phyloP scores from a whole-genome alignment of 2,888 invertebrate genomes.

The Salpingus planirostris region DNA sequence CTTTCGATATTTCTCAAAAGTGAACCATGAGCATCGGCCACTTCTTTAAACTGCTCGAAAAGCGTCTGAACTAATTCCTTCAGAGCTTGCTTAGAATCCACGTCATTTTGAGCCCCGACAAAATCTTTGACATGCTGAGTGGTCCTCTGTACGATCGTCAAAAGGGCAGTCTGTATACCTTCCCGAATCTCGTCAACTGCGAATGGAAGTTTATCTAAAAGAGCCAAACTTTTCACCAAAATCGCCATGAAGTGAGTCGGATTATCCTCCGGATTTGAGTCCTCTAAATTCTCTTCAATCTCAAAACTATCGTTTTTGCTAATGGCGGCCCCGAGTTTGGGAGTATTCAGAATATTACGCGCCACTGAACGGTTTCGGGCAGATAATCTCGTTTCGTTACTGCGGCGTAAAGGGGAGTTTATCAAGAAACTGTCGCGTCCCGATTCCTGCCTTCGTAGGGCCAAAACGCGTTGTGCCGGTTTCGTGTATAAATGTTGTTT shows the following conservation, averaged over 20 bases:
- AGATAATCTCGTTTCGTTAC: conserved; percentile 49
- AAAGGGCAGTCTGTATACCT: conserved; percentile 73
- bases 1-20: conserved; percentile 55
- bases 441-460: conserved; percentile 54
- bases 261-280: conserved; percentile 52
- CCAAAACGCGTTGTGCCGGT: conserved; percentile 36
- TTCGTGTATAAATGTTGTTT: conserved; percentile 58
- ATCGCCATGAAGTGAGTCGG: conserved; percentile 66
- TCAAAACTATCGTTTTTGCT: conserved; percentile 32
- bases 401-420: conserved; percentile 49
- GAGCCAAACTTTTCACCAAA: conserved; percentile 76
- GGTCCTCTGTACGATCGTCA: conserved; percentile 69
- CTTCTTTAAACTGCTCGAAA: conserved; percentile 73
- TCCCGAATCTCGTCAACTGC: conserved; percentile 78
- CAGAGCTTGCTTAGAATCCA: conserved; percentile 27
- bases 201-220: conserved; percentile 74
- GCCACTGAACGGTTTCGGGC: conserved; percentile 47
- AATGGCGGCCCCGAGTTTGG: not conserved
- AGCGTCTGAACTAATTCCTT: conserved; percentile 61
- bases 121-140: conserved; percentile 67
- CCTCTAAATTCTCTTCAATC: conserved; percentile 50
- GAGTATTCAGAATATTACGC: conserved; percentile 28
- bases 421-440: conserved; percentile 43
- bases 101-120: conserved; percentile 38
- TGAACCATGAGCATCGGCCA: conserved; percentile 66